Percentiles rank a stretch among this genome's conserved stretches.
phyloP scores from a whole-genome alignment of 2,113 vertebrate genomes.

The Nothocercus nigrocapillus region DNA sequence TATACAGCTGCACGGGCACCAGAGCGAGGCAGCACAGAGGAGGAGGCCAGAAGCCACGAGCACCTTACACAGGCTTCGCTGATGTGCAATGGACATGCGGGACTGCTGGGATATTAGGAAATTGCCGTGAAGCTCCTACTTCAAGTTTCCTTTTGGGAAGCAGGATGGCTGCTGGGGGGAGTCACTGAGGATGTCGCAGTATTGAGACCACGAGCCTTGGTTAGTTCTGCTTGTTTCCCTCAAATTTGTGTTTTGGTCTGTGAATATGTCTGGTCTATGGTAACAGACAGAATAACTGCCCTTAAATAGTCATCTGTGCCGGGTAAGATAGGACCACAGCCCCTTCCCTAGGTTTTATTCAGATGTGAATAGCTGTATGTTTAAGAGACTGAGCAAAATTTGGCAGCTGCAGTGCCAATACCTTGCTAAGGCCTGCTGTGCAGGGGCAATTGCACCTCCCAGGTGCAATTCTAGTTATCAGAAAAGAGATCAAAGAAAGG shows the following conservation, averaged over 20 bases:
- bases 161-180: accelerated
- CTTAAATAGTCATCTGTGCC: accelerated
- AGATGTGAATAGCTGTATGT: background rate
- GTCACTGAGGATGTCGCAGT: background rate
- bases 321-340: background rate
- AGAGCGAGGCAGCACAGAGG: background rate
- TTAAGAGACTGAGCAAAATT: background rate
- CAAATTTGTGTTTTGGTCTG: background rate
- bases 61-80: background rate
- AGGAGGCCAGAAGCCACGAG: background rate
- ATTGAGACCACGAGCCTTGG: accelerated
- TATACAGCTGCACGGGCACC: background rate
- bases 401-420: background rate
- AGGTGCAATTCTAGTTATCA: background rate
- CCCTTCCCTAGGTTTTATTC: background rate
- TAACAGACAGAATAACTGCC: background rate
- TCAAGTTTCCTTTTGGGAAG: background rate
- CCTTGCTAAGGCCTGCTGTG: background rate
- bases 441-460: background rate
- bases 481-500: background rate
- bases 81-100: accelerated
- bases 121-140: background rate
- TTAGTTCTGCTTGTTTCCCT: background rate
- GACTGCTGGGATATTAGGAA: background rate
- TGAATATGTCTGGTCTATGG: background rate